phyloP scores from a whole-genome alignment of 2,888 invertebrate species.

The Pristionchus entomophagus region DNA sequence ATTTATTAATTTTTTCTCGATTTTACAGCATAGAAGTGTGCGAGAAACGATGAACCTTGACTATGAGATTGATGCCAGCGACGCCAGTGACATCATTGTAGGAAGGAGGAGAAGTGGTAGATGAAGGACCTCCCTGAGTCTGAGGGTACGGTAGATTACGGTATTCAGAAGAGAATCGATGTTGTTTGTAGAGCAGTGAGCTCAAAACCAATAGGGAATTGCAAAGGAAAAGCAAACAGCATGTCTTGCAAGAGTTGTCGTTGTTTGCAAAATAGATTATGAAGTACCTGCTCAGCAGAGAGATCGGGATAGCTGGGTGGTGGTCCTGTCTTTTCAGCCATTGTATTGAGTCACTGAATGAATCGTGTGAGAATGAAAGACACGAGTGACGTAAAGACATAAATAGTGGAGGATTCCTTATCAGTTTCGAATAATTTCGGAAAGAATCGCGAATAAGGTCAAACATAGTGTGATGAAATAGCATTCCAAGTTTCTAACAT shows the following conservation, averaged over 20 bases:
- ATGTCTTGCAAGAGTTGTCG: not conserved
- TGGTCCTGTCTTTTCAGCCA: conserved; percentile 6
- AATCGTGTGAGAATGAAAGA: not conserved
- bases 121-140: too few species aligned
- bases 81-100: conserved; percentile 15
- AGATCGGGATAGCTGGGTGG: conserved; percentile 6
- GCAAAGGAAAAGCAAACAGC: not conserved
- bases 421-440: too few species aligned
- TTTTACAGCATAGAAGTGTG: too few species aligned
- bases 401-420: too few species aligned
- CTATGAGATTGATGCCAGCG: conserved; percentile 2
- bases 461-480: too few species aligned
- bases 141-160: too few species aligned
- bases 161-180: not conserved
- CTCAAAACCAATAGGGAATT: too few species aligned
- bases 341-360: not conserved
- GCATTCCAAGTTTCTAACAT: too few species aligned
- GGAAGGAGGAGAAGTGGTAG: conserved; percentile 13
- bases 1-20: too few species aligned
- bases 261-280: not conserved
- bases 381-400: not conserved
- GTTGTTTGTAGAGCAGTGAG: not conserved
- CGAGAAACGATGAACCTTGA: too few species aligned
- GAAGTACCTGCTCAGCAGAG: not conserved
- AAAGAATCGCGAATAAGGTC: too few species aligned